Evolutionary conservation across 2,113 vertebrate species (phyloP).

Genomic region (Ophiodon elongatus): DNA sequence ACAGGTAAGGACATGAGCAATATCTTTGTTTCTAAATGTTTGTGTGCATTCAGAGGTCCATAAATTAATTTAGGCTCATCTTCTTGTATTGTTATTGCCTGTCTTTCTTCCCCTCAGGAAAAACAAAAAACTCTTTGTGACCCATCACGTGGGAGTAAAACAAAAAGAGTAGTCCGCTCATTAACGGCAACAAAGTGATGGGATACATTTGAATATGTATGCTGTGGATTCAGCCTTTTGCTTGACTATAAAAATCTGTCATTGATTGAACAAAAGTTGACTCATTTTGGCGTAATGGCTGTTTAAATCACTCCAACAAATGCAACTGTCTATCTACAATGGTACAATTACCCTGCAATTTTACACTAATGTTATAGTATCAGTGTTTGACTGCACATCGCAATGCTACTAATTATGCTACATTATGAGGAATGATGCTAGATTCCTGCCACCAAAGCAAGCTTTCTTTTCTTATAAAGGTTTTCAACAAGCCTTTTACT

Average conservation of each 20-base stretch:
- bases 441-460: not conserved
- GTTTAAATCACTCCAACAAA: not conserved
- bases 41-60: not conserved
- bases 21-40: not conserved
- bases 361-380: not conserved
- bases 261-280: not conserved
- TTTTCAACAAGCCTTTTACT: not conserved
- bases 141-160: not conserved
- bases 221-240: not conserved
- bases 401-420: constrained; percentile 1
- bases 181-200: not conserved
- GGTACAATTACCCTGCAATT: constrained; percentile 6
- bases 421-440: not conserved
- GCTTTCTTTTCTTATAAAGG: not conserved
- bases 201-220: not conserved
- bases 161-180: not conserved
- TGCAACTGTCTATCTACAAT: not conserved
- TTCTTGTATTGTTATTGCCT: not conserved
- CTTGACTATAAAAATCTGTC: not conserved
- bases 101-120: not conserved
- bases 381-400: not conserved
- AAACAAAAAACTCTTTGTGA: not conserved
- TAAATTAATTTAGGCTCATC: not conserved
- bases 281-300: not conserved
- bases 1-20: constrained; percentile 87